phyloP scores from a whole-genome alignment of 2,113 vertebrate genomes.

The Trochalopteron elliotii region DNA sequence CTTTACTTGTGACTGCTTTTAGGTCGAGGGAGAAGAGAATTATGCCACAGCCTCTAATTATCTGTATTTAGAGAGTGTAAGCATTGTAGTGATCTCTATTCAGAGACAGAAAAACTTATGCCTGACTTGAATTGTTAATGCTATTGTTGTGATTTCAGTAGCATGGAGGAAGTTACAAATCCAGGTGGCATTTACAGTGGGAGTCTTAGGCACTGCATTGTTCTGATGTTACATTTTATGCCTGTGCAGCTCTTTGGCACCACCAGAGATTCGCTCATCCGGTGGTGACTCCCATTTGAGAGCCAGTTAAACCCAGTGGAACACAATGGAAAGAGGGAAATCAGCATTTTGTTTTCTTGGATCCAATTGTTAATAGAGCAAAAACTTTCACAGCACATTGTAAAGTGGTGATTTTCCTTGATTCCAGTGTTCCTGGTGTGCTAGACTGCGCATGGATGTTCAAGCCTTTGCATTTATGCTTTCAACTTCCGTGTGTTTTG shows the following conservation, averaged over 20 bases:
- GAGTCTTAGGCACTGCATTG: background rate
- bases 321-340: background rate
- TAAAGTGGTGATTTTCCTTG: background rate
- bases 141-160: background rate
- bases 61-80: slow-evolving; percentile 37
- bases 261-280: background rate
- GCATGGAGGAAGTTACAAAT: background rate
- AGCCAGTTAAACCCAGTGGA: background rate
- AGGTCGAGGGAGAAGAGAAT: slow-evolving; percentile 5
- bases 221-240: background rate
- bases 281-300: background rate
- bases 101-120: slow-evolving; percentile 2
- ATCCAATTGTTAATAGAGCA: background rate
- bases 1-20: background rate
- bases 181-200: background rate
- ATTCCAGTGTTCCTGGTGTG: background rate
- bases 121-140: slow-evolving; percentile 48
- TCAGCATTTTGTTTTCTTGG: background rate
- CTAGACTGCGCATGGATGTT: background rate
- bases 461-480: background rate
- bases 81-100: slow-evolving; percentile 15
- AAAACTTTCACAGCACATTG: background rate
- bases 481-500: rapidly evolving
- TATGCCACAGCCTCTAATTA: slow-evolving; percentile 34
- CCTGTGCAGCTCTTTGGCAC: background rate